phyloP scores from a whole-genome alignment of 2,888 invertebrate genomes.

The Pterostichus niger region DNA sequence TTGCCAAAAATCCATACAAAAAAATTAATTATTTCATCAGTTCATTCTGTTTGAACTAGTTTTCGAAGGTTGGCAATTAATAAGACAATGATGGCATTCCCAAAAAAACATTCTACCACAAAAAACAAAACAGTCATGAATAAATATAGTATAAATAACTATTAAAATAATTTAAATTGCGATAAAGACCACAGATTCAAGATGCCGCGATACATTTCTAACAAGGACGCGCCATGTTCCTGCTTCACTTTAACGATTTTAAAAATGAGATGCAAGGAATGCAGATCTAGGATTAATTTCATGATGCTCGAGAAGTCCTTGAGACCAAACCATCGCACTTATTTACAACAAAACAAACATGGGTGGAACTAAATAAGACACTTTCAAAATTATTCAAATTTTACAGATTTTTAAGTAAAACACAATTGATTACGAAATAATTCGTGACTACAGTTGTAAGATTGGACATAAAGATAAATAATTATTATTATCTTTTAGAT shows the following conservation, averaged over 20 bases:
- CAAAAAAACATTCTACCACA: conserved; percentile 7
- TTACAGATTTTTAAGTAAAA: conserved; percentile 2
- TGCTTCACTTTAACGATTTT: conserved; percentile 8
- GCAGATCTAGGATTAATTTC: conserved; percentile 46
- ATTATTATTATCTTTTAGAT: conserved; percentile 40
- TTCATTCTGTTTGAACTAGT: conserved; percentile 29
- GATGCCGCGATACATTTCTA: conserved; percentile 40
- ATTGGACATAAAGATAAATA: conserved; percentile 49
- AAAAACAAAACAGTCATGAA: conserved; percentile 12
- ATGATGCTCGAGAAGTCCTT: conserved; percentile 38
- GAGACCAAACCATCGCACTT: not conserved
- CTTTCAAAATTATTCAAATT: conserved; percentile 33
- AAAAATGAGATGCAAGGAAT: conserved; percentile 56
- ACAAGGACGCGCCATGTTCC: conserved; percentile 26
- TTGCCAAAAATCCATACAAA: conserved; percentile 11
- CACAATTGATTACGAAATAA: too few relatives aligned
- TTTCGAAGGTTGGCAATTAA: conserved; percentile 52
- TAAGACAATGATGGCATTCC: conserved; percentile 32
- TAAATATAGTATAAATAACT: conserved; percentile 1
- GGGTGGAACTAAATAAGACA: not conserved
- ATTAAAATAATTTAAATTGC: conserved; percentile 43
- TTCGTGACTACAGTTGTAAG: not conserved
- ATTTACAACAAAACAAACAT: conserved; percentile 43
- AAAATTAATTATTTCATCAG: conserved; percentile 6
- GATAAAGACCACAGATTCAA: conserved; percentile 14